phyloP scores from a whole-genome alignment of 2,888 invertebrate genomes.

The Polylopha cassiicola region DNA sequence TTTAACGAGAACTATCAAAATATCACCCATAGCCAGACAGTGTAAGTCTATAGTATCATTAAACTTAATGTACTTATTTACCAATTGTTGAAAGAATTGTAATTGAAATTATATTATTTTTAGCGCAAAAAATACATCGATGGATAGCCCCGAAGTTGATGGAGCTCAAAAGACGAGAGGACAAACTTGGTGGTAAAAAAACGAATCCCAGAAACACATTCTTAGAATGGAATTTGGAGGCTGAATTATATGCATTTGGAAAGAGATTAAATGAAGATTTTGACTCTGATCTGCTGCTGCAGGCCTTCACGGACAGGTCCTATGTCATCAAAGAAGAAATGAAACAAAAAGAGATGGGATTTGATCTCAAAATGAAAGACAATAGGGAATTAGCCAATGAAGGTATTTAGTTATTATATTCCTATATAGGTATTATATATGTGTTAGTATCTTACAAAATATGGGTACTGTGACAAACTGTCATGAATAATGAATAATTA shows the following conservation, averaged over 20 bases:
- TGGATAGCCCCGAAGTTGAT: constrained; percentile 84
- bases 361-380: constrained; percentile 80
- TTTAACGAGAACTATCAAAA: constrained; percentile 38
- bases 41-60: constrained; percentile 36
- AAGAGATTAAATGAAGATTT: constrained; percentile 91
- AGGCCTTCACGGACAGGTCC: constrained; percentile 88
- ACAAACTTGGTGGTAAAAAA: constrained; percentile 77
- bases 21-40: constrained; percentile 40
- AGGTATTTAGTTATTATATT: constrained; percentile 53
- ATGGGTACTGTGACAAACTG: not conserved
- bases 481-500: constrained; percentile 1
- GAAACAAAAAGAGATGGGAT: constrained; percentile 82
- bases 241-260: constrained; percentile 92
- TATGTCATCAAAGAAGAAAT: constrained; percentile 84
- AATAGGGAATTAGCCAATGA: constrained; percentile 82
- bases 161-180: constrained; percentile 77
- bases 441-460: not conserved
- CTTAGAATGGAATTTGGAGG: constrained; percentile 91
- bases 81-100: no score
- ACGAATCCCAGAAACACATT: constrained; percentile 76
- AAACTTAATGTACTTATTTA: no score
- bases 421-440: not conserved
- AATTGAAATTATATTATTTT: constrained; percentile 25
- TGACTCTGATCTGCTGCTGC: constrained; percentile 80
- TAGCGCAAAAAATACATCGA: constrained; percentile 69